These are phyloP conservation scores for Sebastes baramenuke DNA, from an alignment of 2,797 vertebrate genomes.

Conservation along the genomic window DNA sequence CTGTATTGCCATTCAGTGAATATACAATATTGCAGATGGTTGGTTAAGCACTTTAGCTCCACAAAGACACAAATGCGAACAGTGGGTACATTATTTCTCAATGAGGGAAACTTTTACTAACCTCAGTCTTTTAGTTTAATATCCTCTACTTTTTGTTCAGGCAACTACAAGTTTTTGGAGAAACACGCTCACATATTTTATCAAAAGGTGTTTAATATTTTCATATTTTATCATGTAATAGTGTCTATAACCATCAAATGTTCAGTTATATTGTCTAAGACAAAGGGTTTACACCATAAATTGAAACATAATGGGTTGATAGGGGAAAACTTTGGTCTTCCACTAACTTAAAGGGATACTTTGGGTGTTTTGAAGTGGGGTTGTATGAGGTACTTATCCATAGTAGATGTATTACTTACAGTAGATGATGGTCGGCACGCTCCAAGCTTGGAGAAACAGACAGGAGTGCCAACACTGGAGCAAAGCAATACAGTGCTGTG, in stretches of 20 bases:
- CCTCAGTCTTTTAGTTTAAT: neutral
- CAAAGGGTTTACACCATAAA: too few relatives aligned
- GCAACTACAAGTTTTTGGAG: slow-evolving; percentile 7
- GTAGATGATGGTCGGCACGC: too few relatives aligned
- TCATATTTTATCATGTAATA: slow-evolving; percentile 17
- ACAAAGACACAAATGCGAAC: slow-evolving; percentile 58
- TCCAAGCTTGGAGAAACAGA: too few relatives aligned
- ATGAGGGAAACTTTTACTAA: slow-evolving; percentile 13
- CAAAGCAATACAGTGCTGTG: too few relatives aligned
- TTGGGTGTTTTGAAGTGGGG: too few relatives aligned
- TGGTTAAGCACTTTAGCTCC: slow-evolving; percentile 43
- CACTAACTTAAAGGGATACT: neutral
- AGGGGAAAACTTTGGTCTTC: too few relatives aligned
- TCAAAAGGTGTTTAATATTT: slow-evolving; percentile 7
- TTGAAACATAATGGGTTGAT: neutral
- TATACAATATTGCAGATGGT: slow-evolving; percentile 58
- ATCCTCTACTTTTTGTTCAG: slow-evolving; percentile 22
- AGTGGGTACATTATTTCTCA: slow-evolving; percentile 28
- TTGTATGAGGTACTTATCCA: too few relatives aligned
- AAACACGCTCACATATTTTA: slow-evolving; percentile 33
- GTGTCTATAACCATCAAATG: neutral
- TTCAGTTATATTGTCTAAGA: too few relatives aligned
- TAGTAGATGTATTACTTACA: too few relatives aligned
- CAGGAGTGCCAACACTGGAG: too few relatives aligned
- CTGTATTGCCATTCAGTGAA: slow-evolving; percentile 60